Percentiles rank a stretch among this genome's conserved stretches.
Evolutionary conservation across 2,797 vertebrate species (phyloP).

Genomic region (Tangara arthus): DNA sequence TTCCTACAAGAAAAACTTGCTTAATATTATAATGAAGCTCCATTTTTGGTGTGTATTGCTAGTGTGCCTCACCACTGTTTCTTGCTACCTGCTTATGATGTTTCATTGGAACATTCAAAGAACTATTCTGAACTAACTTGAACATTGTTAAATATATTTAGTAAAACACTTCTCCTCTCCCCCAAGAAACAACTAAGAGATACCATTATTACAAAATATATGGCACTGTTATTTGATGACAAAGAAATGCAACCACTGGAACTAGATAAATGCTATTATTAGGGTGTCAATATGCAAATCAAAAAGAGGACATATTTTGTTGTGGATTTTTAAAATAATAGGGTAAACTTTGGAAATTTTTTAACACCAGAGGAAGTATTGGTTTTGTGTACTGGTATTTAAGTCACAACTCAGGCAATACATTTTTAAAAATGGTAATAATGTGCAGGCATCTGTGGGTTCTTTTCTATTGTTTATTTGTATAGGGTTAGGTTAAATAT

Average conservation of each 20-base stretch:
- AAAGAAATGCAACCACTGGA: neutral
- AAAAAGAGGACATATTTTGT: neutral
- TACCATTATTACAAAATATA: neutral
- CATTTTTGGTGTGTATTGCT: neutral
- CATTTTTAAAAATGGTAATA: neutral
- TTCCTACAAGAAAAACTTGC: neutral
- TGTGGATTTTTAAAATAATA: neutral
- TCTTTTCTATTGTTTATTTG: neutral
- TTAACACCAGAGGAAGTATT: neutral
- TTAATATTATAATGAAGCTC: neutral
- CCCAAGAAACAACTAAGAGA: neutral
- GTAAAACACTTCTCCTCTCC: rapidly evolving
- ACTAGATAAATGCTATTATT: neutral
- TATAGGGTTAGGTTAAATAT: neutral
- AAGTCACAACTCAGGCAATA: neutral
- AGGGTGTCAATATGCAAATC: neutral
- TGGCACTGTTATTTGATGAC: neutral
- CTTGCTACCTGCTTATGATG: neutral
- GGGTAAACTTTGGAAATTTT: neutral
- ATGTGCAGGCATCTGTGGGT: neutral
- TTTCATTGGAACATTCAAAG: neutral
- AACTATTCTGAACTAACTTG: neutral
- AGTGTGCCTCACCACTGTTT: neutral
- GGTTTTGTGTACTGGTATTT: neutral
- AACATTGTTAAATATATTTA: neutral